Evolutionary conservation across 1,140 invertebrate species (phyloP).

Genomic region (Drosophila lacertosa): DNA sequence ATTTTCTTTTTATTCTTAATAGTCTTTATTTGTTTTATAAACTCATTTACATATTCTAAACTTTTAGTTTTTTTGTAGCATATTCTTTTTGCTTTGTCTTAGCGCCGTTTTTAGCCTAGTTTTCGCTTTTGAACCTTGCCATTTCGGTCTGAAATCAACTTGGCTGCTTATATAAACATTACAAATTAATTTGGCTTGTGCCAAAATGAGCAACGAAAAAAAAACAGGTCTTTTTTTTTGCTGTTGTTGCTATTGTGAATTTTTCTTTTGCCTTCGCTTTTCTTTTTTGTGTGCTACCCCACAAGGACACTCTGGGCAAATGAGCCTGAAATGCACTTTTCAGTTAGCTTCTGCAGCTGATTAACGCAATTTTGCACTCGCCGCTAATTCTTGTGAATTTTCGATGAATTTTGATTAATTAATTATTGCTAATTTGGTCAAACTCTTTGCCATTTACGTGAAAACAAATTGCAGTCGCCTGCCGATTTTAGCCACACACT

Average conservation of each 20-base stretch:
- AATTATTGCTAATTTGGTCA: conserved; percentile 27
- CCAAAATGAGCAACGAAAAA: conserved; percentile 3
- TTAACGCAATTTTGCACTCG: conserved; percentile 2
- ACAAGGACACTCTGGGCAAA: conserved; percentile 29
- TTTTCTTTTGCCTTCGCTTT: conserved; percentile 6
- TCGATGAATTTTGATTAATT: conserved; percentile 37
- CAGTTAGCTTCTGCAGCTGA: neutral
- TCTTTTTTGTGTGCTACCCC: conserved; percentile 6
- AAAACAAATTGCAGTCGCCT: conserved; percentile 56
- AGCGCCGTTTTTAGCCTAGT: neutral
- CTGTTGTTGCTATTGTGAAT: no score
- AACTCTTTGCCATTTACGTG: conserved; percentile 50
- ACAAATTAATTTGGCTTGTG: conserved; percentile 27
- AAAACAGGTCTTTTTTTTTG: conserved; percentile 5
- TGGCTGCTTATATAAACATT: conserved; percentile 63
- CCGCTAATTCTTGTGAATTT: conserved; percentile 31
- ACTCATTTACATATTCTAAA: neutral
- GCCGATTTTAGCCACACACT: conserved; percentile 70
- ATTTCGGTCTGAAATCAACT: neutral
- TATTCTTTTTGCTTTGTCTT: neutral
- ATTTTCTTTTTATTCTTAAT: no score
- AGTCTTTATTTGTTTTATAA: no score
- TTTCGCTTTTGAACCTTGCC: neutral
- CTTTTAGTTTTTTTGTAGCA: neutral
- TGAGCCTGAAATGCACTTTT: conserved; percentile 3